Evolutionary conservation across 2,797 vertebrate species (phyloP), one percentile per base, ranked within the genome.

Genomic region (Tiaroga cobitis): DNA sequence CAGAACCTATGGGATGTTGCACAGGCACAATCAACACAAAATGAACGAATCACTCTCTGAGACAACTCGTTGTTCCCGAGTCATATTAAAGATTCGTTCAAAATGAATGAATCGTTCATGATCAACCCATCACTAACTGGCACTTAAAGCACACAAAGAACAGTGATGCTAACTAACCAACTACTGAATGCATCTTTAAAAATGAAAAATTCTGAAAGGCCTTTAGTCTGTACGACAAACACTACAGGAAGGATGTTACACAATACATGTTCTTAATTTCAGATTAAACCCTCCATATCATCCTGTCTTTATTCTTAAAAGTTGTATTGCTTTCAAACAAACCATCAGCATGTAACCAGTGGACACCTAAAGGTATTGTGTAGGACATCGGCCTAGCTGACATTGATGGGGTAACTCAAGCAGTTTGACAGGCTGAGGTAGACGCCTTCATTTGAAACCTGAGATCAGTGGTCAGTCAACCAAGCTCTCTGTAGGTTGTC

Each of bases 341-440:
- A 32, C 18, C 69, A 54, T 29, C 80, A 59, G 26, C 34, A 67
- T 72, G 61, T 56, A 69, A 85, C 69, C 85, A 80, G 5, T 73
- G 76, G 69, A 80, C 16, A 79, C 76, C 70, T 85, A 80, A 39
- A 83, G 80, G 82, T 76, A 65, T 29, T 10, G 39, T 79, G 84
- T 65, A 63, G 74, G 82, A 67, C 82, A 81, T 39, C 41, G 26
- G 80, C 10, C 39, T 46, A 80, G 43, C 37, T 32, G 41, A 81
- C 69, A 75, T 26, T 80, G 70, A 41, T 32, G 61, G 51, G 46
- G 95, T 93, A 95, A 95, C 92, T 89, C 69, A 93, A 95, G 92
- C 90, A 93, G 90, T 85, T 69, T 10, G 46, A 86, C 49, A 89
- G 90, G 91, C 87, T 88, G 87, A 88, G 85, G 88, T 86, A 91